phyloP scores from a whole-genome alignment of 2,888 invertebrate species.

The Synanthedon myopaeformis region DNA sequence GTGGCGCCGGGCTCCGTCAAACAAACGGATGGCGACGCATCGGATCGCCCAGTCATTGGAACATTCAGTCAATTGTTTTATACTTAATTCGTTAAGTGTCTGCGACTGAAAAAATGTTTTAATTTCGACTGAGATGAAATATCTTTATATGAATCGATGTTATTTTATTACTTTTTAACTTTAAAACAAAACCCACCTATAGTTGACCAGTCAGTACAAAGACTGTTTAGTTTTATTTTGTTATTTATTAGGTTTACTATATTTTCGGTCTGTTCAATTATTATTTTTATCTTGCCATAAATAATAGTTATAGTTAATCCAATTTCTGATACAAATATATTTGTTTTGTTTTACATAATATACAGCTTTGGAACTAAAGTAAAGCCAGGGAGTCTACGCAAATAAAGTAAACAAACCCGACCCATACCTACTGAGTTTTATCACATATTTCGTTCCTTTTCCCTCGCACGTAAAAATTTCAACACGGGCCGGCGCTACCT shows the following conservation, averaged over 20 bases:
- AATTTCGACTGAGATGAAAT: constrained; percentile 7
- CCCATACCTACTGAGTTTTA: no score
- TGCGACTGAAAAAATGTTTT: constrained; percentile 5
- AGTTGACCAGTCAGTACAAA: constrained; percentile 56
- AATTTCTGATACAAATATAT: no score
- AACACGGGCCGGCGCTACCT: no score
- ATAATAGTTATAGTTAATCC: no score
- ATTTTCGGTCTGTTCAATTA: neutral
- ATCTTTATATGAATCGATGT: constrained; percentile 4
- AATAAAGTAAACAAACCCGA: no score
- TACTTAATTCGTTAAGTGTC: constrained; percentile 11
- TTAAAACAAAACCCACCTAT: constrained; percentile 49
- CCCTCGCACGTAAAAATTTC: no score
- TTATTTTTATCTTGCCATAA: neutral
- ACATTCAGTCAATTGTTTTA: constrained; percentile 37
- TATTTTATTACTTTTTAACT: neutral
- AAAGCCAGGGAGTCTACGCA: no score
- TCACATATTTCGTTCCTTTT: no score
- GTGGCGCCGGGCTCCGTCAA: constrained; percentile 35
- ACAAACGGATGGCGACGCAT: constrained; percentile 24
- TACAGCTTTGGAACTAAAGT: no score
- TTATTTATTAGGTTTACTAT: constrained; percentile 51
- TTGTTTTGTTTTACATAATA: no score
- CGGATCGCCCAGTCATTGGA: constrained; percentile 1
- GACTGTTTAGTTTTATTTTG: constrained; percentile 56